Conservation (phyloP, 2,797 vertebrate species). For the Chelidonichthys spinosus region DNA sequence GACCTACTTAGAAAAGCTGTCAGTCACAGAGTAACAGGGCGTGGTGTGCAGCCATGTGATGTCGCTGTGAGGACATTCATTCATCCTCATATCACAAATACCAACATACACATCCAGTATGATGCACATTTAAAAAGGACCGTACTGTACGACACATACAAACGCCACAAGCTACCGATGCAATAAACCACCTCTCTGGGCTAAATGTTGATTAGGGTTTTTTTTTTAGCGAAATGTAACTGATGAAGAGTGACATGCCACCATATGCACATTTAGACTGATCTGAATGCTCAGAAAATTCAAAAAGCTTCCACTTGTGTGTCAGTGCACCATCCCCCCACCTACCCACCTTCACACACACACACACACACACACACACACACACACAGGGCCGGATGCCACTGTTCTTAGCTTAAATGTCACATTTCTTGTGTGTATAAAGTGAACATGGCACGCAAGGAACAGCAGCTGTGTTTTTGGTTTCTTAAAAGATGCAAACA, state of each 20-base stretch:
- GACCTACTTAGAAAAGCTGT: slow-evolving; percentile 79
- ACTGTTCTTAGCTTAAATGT: slow-evolving; percentile 67
- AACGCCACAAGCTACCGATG: slow-evolving; percentile 6
- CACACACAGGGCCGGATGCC: slow-evolving; percentile 35
- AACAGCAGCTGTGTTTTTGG: slow-evolving; percentile 27
- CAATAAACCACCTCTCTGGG: neutral
- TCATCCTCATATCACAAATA: slow-evolving; percentile 48
- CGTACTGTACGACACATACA: neutral
- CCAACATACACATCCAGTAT: slow-evolving; percentile 2
- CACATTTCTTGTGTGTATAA: slow-evolving; percentile 46
- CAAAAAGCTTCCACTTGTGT: slow-evolving; percentile 18
- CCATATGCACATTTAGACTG: slow-evolving; percentile 20
- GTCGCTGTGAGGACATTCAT: slow-evolving; percentile 50
- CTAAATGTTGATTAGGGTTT: slow-evolving; percentile 5
- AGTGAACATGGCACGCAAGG: slow-evolving; percentile 16
- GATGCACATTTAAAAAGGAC: neutral
- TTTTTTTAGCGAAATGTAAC: slow-evolving; percentile 37
- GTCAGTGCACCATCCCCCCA: slow-evolving; percentile 29
- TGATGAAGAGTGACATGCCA: slow-evolving; percentile 43
- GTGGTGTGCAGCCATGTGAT: slow-evolving; percentile 66
- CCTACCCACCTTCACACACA: slow-evolving; percentile 29
- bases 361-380: slow-evolving; percentile 25
- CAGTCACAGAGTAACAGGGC: slow-evolving; percentile 68
- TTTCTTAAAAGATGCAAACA: slow-evolving; percentile 15
- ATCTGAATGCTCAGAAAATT: slow-evolving; percentile 11